Conservation (phyloP, 2,888 invertebrate genomes). For the Orthonychiurus folsomi region DNA sequence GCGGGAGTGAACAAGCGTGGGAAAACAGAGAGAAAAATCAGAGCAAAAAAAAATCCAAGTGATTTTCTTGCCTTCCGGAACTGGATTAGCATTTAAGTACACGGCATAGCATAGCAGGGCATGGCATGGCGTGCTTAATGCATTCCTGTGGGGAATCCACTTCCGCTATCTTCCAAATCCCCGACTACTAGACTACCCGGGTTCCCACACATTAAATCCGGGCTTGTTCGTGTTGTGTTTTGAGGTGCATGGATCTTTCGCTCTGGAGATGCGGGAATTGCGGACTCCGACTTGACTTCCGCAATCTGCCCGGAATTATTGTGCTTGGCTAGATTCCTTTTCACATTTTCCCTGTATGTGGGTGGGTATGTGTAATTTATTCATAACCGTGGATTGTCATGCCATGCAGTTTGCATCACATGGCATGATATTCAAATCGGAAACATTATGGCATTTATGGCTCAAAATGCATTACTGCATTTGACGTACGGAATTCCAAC, state of each 20-base stretch:
- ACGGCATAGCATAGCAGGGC: background rate
- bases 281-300: background rate
- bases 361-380: too few species aligned
- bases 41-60: background rate
- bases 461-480: too few species aligned
- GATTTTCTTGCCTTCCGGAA: background rate
- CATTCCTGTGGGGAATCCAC: background rate
- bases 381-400: too few species aligned
- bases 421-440: too few species aligned
- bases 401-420: too few species aligned
- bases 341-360: too few species aligned
- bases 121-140: background rate
- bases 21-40: background rate
- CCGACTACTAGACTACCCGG: too few species aligned
- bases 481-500: too few species aligned
- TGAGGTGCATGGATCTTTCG: background rate
- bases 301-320: background rate
- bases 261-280: background rate
- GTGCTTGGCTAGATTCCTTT: too few species aligned
- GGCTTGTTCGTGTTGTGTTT: too few species aligned
- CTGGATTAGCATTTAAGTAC: background rate
- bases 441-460: too few species aligned
- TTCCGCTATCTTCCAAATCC: background rate
- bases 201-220: background rate
- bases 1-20: background rate